Evolutionary conservation across 2,113 vertebrate species (phyloP), one percentile per base, ranked within the genome.

Genomic region (Laterallus jamaicensis): DNA sequence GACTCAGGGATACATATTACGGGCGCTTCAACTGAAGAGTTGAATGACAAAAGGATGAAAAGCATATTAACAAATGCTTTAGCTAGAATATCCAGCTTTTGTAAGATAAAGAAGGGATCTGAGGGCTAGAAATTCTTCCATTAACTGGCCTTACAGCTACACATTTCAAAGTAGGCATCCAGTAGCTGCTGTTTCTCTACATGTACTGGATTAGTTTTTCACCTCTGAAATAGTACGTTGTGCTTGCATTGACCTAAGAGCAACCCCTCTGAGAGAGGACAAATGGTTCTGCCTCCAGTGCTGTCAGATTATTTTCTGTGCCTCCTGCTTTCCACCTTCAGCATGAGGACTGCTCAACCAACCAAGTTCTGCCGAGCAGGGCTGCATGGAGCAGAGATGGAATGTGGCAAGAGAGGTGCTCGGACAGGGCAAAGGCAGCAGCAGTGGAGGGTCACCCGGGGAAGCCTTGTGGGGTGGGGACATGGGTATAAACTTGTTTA

Each of bases 381-480:
- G 21, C 26, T 70, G 56, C 3, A 0, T 0, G 2, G 26, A 63
- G 35, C 62, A 84, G 49, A 89, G 35, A 15, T 0, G 0, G 62
- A 19, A 50, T 0, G 3, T 18, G 31, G 19, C 50, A 52, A 60
- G 40, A 89, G 37, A 40, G 9, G 24, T 39, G 12, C 32, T 76
- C n/a, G 32, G 32, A 69, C 14, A 64, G 20, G 24, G 25, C 12
- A 21, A 68, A 39, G 67, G 78, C 83, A 74, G 60, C 35, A 39
- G 31, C 1, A 1, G 31, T 47, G 12, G 5, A 32, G 28, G 58
- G 55, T 68, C 22, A 56, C 24, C 28, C 26, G 39, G 24, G 28
- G 35, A 78, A 73, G 40, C 19, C 40, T 60, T 56, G 64, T 10
- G 3, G 39, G 26, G 20, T 62, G 56, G 25, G 25, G 55, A 35